Base-by-base conservation (phyloP, 2,113 vertebrate genomes). In the Hemicordylus capensis region DNA sequence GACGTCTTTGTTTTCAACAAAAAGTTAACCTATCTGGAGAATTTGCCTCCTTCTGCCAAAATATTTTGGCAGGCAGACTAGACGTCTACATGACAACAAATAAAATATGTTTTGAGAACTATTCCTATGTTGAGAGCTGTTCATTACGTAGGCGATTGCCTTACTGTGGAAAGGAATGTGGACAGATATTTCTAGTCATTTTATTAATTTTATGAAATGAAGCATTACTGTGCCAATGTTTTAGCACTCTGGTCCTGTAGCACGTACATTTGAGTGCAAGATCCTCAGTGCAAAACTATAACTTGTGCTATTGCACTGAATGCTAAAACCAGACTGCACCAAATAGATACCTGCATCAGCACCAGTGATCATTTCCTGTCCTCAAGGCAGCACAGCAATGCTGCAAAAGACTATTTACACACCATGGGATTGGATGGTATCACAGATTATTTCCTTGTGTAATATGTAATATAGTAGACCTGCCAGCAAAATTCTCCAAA, bases 51-150 rank as follows among this genome's bases (percentile, higher is more conserved):
- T 86, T 73, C 77, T 82, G 87, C 89, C 92, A 94, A 89, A 85
- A 86, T 0, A 70, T 90, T 91, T 91, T 94, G 93, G 89, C 88
- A 93, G 84, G 64, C 64, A 89, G 76, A 93, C 81, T 80, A 88
- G 64, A 85, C 80, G 85, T 81, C 81, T 67, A 92, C 73, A 76
- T 79, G 87, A 82, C 54, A 91, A 88, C 58, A 89, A 90, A 89
- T 90, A 75, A 54, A 87, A 70, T 51, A 39, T 83, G 67, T 90
- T 93, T 91, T 85, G 86, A 90, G 80, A 84, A 87, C 81, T 76
- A 87, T 89, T 91, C 81, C 91, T 91, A 64, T 84, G 72, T 51
- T 92, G 83, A 89, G 73, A 80, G 72, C 67, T 84, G 84, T 79
- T 70, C 61, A 39, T 54, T 76, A 31, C 42, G 44, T 34, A 42